Evolutionary conservation across 2,113 vertebrate species (phyloP), one percentile per base, ranked within the genome.

Genomic region (Eulacestoma nigropectus): DNA sequence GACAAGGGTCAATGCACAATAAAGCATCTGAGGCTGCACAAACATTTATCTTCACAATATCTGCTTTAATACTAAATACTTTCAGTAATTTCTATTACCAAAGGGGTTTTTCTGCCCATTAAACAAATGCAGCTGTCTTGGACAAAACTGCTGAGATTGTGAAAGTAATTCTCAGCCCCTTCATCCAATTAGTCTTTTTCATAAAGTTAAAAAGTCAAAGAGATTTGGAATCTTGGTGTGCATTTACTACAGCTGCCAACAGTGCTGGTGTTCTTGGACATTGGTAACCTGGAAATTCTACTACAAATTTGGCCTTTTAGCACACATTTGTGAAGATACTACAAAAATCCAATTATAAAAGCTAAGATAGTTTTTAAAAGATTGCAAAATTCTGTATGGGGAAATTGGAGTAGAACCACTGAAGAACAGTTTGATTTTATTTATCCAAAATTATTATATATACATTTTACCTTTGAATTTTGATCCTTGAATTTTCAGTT

Each of bases 61-160:
- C 39, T 44, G 63, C 60, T 83, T 90, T 90, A 90, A 87, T 81
- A 88, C 64, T 77, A 93, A 96, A 93, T 63, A 80, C 50, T 50
- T 74, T 80, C 39, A 76, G 59, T 91, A 85, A 93, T 83, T 95
- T 82, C 70, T 70, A 85, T 73, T 80, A 93, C 89, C 90, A 80
- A 83, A 76, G 72, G 93, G 72, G 5, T n/a, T 96, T 96, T 95
- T 83, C 88, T 93, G 47, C 59, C 87, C 72, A 80, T 80, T 95
- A 88, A 88, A 82, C 70, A 90, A 94, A 85, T 80, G 50, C 39
- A 86, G 59, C 76, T 80, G 67, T 67, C 81, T 84, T 21, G 6
- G 33, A 83, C 9, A 83, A 91, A 91, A 82, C 12, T 52, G 91
- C 82, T 74, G 75, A 93, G 79, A 33, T 83, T 59, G 55, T 55